phyloP scores from a whole-genome alignment of 2,797 vertebrate genomes.

The Salarias fasciatus region DNA sequence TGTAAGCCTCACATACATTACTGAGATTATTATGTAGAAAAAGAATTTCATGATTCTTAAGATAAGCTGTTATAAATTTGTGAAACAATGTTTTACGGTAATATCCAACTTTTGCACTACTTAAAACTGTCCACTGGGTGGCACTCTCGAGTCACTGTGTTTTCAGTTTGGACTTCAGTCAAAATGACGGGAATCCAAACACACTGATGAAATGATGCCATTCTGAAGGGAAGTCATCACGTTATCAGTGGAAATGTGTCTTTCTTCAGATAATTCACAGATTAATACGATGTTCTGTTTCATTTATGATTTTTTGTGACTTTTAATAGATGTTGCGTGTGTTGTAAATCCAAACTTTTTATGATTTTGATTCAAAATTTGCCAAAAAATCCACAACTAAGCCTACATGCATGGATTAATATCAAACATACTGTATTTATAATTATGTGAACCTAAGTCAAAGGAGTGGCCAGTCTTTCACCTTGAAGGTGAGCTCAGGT shows the following conservation, averaged over 20 bases:
- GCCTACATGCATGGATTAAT: not conserved
- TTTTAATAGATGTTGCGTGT: too few relatives aligned
- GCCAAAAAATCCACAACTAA: not conserved
- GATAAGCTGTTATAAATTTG: too few relatives aligned
- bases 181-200: not conserved
- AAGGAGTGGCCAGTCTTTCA: not conserved
- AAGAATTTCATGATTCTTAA: too few relatives aligned
- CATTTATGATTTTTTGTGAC: too few relatives aligned
- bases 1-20: too few relatives aligned
- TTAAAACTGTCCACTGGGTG: slow-evolving; percentile 37
- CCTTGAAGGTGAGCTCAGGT: too few relatives aligned
- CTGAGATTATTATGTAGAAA: too few relatives aligned
- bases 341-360: too few relatives aligned
- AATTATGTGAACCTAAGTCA: not conserved
- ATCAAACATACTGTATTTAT: not conserved
- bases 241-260: too few relatives aligned
- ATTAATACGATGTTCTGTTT: too few relatives aligned
- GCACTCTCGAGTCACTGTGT: slow-evolving; percentile 15
- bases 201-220: not conserved
- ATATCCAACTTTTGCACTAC: slow-evolving; percentile 29
- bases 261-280: too few relatives aligned
- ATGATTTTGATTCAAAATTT: not conserved
- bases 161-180: not conserved
- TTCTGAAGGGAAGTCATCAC: not conserved
- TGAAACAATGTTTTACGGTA: too few relatives aligned